phyloP scores from a whole-genome alignment of 2,888 invertebrate genomes.

The Thymelicus sylvestris region DNA sequence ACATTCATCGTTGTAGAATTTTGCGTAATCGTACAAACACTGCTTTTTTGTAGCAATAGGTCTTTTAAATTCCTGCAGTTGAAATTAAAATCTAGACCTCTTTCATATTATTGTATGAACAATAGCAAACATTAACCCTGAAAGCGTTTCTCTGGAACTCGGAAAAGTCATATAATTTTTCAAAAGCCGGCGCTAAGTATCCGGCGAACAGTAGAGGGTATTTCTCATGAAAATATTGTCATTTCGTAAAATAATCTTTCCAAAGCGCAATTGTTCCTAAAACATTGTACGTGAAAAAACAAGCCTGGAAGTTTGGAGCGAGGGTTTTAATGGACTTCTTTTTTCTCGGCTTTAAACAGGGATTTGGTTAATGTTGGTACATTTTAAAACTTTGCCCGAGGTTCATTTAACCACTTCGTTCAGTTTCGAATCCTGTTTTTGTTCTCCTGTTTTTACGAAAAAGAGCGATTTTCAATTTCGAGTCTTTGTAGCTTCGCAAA shows the following conservation, averaged over 20 bases:
- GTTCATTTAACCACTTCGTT: conserved; percentile 34
- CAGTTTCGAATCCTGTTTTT: conserved; percentile 27
- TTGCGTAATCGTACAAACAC: too few relatives aligned
- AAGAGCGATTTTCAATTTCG: conserved; percentile 10
- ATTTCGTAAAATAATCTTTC: conserved; percentile 29
- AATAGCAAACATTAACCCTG: conserved; percentile 29
- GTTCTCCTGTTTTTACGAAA: conserved; percentile 1
- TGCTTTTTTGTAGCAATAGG: not conserved
- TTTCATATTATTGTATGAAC: conserved; percentile 23
- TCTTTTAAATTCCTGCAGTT: conserved; percentile 10
- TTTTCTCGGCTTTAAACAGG: conserved; percentile 34
- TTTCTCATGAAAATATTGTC: conserved; percentile 32
- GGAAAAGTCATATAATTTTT: conserved; percentile 24
- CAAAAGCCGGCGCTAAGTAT: conserved; percentile 30
- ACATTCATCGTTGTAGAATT: too few relatives aligned
- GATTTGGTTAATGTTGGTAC: conserved; percentile 35
- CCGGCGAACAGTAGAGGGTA: conserved; percentile 26
- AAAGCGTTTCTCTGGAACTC: conserved; percentile 22
- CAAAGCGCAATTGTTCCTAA: conserved; percentile 39
- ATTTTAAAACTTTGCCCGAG: conserved; percentile 36
- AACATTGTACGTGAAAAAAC: conserved; percentile 35
- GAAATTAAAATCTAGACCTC: conserved; percentile 10
- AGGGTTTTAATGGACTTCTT: conserved; percentile 35
- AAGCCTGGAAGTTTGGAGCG: conserved; percentile 27
- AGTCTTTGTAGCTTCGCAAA: not conserved